These are phyloP conservation scores for Calliphora vomitoria DNA, from an alignment of 2,888 invertebrate genomes.

Conservation along the genomic window DNA sequence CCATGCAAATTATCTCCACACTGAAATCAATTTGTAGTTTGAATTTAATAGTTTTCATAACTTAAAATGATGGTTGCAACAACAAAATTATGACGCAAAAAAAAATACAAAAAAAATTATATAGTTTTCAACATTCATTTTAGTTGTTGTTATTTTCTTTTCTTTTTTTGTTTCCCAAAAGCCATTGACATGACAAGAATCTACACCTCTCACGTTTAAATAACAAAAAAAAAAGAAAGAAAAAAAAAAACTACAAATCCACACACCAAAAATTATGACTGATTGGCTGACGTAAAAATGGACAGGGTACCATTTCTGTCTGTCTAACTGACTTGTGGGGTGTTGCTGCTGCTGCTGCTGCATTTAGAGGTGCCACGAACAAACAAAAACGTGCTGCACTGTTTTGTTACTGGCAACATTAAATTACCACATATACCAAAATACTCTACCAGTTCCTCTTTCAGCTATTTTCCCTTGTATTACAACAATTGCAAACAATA, in stretches of 20 bases:
- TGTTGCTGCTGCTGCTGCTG: conserved; percentile 46
- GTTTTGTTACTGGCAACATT: conserved; percentile 50
- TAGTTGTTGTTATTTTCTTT: not conserved
- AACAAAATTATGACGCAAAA: conserved; percentile 33
- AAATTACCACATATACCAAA: conserved; percentile 50
- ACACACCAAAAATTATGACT: conserved; percentile 52
- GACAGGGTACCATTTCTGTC: conserved; percentile 35
- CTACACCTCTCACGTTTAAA: conserved; percentile 54
- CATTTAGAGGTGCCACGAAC: conserved; percentile 42
- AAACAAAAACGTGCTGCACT: conserved; percentile 53
- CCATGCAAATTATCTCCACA: conserved; percentile 56
- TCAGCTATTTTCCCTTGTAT: not conserved
- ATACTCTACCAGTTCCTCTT: not conserved
- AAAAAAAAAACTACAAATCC: not conserved
- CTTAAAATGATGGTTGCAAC: conserved; percentile 23
- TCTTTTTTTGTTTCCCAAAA: conserved; percentile 10
- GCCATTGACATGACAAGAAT: conserved; percentile 59
- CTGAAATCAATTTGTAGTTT: conserved; percentile 50
- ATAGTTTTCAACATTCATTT: conserved; percentile 45
- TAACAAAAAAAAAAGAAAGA: not conserved
- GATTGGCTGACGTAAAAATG: conserved; percentile 38
- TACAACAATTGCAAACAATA: not conserved
- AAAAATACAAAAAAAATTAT: conserved; percentile 40
- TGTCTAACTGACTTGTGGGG: conserved; percentile 52
- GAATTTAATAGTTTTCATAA: conserved; percentile 52